phyloP scores from a whole-genome alignment of 2,113 vertebrate genomes.

The Cercopithecus mona region DNA sequence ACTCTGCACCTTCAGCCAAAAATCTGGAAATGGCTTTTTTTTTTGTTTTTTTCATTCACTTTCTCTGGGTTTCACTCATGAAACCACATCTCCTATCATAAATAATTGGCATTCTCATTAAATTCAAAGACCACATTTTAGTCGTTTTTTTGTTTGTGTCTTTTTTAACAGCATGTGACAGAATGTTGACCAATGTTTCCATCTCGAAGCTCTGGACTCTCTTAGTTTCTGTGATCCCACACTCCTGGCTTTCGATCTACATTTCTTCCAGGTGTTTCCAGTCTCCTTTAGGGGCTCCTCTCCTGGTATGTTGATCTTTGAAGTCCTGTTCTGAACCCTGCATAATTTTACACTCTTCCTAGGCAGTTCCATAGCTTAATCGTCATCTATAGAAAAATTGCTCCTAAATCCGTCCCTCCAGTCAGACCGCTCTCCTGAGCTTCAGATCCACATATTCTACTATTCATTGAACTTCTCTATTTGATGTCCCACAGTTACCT shows the following conservation, averaged over 20 bases:
- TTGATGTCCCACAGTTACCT: neutral
- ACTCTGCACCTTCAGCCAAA: neutral
- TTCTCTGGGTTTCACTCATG: neutral
- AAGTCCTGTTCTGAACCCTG: neutral
- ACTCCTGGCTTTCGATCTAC: neutral
- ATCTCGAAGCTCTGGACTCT: neutral
- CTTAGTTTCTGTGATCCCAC: neutral
- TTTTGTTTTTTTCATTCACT: neutral
- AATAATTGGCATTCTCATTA: neutral
- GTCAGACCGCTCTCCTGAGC: neutral
- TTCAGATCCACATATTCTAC: neutral
- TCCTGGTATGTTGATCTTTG: neutral
- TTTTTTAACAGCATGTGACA: neutral
- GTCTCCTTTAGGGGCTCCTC: neutral
- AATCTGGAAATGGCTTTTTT: neutral
- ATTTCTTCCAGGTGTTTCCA: neutral
- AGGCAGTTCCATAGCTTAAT: neutral
- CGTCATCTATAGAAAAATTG: neutral
- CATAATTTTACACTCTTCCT: neutral
- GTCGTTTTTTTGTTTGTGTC: neutral
- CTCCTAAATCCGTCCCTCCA: neutral
- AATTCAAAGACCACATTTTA: neutral
- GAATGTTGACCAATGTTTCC: neutral
- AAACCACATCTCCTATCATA: neutral
- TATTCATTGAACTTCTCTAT: neutral